Evolutionary conservation across 2,113 vertebrate species (phyloP).

Genomic region (Sarotherodon lohbergeri): DNA sequence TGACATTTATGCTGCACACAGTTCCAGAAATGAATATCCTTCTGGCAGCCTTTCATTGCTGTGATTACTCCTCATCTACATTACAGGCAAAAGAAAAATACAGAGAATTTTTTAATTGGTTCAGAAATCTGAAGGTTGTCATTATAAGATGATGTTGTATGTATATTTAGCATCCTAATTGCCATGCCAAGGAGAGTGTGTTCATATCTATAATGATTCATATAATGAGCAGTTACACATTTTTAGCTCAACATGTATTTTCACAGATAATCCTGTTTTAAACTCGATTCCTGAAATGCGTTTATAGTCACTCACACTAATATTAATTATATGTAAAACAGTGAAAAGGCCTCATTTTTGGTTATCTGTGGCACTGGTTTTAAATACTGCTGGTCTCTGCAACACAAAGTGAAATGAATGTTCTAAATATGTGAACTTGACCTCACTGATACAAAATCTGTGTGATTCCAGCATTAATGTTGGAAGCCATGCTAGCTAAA

Average conservation of each 20-base stretch:
- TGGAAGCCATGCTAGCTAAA: neutral
- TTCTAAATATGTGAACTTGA: neutral
- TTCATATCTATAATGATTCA: neutral
- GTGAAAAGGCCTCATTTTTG: neutral
- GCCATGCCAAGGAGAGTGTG: neutral
- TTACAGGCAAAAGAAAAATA: neutral
- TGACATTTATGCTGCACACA: neutral
- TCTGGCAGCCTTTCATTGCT: neutral
- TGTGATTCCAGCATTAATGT: neutral
- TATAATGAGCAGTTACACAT: neutral
- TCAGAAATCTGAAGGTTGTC: neutral
- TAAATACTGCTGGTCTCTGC: neutral
- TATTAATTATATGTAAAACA: neutral
- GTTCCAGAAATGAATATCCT: neutral
- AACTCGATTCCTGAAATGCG: neutral
- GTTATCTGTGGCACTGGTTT: neutral
- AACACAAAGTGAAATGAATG: neutral
- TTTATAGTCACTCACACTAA: neutral
- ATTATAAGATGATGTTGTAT: neutral
- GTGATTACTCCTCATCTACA: neutral
- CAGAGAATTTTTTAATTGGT: neutral
- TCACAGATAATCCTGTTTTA: neutral
- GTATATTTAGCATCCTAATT: conserved; percentile 1
- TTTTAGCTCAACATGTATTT: neutral
- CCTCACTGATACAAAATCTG: neutral